Evolutionary conservation across 2,797 vertebrate genomes (phyloP), one percentile per base, ranked within the genome.

Genomic region (Silurus aristotelis): DNA sequence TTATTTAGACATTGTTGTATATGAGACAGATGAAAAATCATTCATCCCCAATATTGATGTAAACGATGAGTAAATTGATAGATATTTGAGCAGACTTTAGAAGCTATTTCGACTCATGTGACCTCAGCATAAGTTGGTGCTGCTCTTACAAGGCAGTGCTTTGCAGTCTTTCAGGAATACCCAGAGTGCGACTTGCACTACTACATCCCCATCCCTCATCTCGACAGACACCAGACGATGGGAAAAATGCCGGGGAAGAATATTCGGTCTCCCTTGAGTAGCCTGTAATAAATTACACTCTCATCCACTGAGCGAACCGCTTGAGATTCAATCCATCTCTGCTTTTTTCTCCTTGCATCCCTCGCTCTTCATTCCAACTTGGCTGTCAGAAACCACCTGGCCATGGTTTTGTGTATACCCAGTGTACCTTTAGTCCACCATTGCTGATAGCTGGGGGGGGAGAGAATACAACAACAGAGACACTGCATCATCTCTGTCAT

Each of bases 221-320:
- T 91, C 94, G 93, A 94, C 94, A 95, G 93, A 91, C 92, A 93
- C 87, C 91, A 93, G 92, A 95, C 92, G 93, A 87, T 89, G 86
- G 89, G 90, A 91, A 89, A 93, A 92, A 92, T 92, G 93, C 93
- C 90, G 92, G 92, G 94, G 93, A 94, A 93, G 93, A 94, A 92
- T 94, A 94, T 89, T 92, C 92, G 93, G 92, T 95, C 94, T 96
- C 92, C 94, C 90, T 90, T 92, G 94, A 96, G 94, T 91, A 94
- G 93, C 93, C 73, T 31, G 93, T 96, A 95, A 96, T 96, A 95
- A 95, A 96, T 95, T 95, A 95, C 92, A 93, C 95, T 94, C 94
- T 96, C 94, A 93, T 93, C 90, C 92, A 90, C 88, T 90, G 92
- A 91, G 90, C 93, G 95, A 95, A 95, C 91, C 93, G 92, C 93